Evolutionary conservation across 1,140 invertebrate species (phyloP).

Genomic region (Neomicropteryx cornuta): DNA sequence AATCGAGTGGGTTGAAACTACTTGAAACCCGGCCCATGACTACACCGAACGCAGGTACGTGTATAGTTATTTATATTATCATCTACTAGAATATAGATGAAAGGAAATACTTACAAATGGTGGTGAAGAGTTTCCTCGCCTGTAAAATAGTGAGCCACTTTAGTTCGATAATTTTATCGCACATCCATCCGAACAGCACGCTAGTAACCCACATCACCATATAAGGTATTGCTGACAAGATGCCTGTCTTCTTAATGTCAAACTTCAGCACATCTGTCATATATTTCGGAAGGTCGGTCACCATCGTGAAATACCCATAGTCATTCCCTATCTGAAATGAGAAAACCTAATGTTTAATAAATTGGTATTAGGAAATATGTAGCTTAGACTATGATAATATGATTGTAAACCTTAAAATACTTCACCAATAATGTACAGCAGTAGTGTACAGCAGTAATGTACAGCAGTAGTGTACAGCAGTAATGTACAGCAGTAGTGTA

Average conservation of each 20-base stretch:
- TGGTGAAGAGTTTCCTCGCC: conserved; percentile 50
- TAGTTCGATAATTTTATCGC: conserved; percentile 45
- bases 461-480: too few species aligned
- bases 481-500: too few species aligned
- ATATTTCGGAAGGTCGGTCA: conserved; percentile 77
- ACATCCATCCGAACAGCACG: conserved; percentile 41
- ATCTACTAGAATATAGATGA: conserved; percentile 4
- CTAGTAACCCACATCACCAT: conserved; percentile 53
- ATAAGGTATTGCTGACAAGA: conserved; percentile 48
- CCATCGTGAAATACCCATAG: conserved; percentile 77
- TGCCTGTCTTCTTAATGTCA: conserved; percentile 54
- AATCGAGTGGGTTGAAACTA: neutral
- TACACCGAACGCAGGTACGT: neutral
- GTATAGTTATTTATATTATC: neutral
- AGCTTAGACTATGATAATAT: too few species aligned
- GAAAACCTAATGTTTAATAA: too few species aligned
- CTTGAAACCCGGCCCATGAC: neutral
- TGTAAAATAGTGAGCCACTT: conserved; percentile 40
- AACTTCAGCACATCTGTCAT: conserved; percentile 72
- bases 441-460: too few species aligned
- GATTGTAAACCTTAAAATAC: too few species aligned
- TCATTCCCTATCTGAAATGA: conserved; percentile 56
- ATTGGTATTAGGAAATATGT: too few species aligned
- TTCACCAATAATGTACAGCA: too few species aligned
- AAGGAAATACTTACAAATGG: conserved; percentile 36